Evolutionary conservation across 2,113 vertebrate genomes (phyloP).

Genomic region (Stegostoma tigrinum): DNA sequence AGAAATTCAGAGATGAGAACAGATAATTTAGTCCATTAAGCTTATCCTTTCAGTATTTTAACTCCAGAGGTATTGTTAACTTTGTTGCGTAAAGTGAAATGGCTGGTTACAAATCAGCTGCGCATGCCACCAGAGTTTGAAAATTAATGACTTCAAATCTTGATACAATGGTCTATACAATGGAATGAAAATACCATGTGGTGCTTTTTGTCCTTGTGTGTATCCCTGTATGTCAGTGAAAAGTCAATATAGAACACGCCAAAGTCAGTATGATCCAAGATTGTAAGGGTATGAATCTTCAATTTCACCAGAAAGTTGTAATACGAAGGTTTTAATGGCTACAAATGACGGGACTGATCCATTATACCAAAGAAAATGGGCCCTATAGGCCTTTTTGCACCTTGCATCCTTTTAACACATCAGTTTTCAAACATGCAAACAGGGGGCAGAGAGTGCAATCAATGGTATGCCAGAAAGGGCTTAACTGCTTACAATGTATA

Average conservation of each 20-base stretch:
- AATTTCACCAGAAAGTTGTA: too few relatives aligned
- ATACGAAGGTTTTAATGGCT: too few relatives aligned
- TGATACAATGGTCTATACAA: neutral
- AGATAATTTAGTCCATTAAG: neutral
- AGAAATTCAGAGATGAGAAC: neutral
- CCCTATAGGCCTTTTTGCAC: neutral
- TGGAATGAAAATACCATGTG: neutral
- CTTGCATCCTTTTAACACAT: neutral
- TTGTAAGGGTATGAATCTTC: neutral
- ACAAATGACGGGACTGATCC: too few relatives aligned
- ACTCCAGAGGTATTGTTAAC: neutral
- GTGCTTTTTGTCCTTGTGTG: neutral
- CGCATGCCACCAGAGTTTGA: neutral
- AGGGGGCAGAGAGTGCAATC: too few relatives aligned
- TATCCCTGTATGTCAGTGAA: neutral
- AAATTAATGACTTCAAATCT: neutral
- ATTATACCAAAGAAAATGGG: too few relatives aligned
- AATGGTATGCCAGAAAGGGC: too few relatives aligned
- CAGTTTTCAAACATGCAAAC: neutral
- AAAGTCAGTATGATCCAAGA: neutral
- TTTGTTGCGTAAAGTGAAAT: neutral
- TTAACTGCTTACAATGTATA: too few relatives aligned
- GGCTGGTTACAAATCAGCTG: neutral
- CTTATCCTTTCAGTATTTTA: neutral
- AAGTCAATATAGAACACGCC: neutral